These are phyloP conservation scores for Sciurus carolinensis DNA, from an alignment of 2,797 vertebrate genomes.

Conservation along the genomic window DNA sequence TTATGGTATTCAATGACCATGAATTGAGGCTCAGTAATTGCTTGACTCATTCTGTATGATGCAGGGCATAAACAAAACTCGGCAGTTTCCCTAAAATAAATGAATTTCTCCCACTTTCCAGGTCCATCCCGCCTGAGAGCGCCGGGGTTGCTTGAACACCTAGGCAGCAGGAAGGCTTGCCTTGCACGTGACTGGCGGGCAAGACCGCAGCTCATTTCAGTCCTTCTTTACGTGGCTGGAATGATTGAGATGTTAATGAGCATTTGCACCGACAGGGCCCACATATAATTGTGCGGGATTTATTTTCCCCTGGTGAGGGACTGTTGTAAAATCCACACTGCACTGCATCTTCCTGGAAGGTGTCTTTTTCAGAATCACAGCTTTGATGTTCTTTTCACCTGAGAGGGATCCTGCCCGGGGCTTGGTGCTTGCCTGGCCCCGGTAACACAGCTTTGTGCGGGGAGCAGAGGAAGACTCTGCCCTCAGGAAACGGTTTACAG, in stretches of 20 bases:
- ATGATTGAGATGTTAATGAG: slow-evolving; percentile 16
- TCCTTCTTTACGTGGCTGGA: background rate
- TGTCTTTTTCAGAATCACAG: slow-evolving; percentile 17
- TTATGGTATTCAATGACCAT: background rate
- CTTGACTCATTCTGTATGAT: background rate
- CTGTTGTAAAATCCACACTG: background rate
- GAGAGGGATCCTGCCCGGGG: background rate
- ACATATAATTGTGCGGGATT: background rate
- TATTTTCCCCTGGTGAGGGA: background rate
- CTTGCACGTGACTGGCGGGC: background rate
- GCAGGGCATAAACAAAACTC: background rate
- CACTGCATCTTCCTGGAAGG: background rate
- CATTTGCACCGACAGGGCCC: background rate
- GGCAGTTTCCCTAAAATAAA: slow-evolving; percentile 30
- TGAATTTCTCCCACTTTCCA: background rate
- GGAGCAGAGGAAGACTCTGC: background rate
- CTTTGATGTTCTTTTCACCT: slow-evolving; percentile 62
- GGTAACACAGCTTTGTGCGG: background rate
- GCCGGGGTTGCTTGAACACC: accelerated
- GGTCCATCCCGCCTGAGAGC: background rate
- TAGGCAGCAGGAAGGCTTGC: background rate
- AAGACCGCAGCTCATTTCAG: background rate
- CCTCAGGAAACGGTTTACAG: background rate
- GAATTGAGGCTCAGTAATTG: background rate
- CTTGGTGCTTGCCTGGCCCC: background rate